These are phyloP conservation scores for Heliopora coerulea DNA, from an alignment of 92 coral and sea anemone species.

Conservation along the genomic window DNA sequence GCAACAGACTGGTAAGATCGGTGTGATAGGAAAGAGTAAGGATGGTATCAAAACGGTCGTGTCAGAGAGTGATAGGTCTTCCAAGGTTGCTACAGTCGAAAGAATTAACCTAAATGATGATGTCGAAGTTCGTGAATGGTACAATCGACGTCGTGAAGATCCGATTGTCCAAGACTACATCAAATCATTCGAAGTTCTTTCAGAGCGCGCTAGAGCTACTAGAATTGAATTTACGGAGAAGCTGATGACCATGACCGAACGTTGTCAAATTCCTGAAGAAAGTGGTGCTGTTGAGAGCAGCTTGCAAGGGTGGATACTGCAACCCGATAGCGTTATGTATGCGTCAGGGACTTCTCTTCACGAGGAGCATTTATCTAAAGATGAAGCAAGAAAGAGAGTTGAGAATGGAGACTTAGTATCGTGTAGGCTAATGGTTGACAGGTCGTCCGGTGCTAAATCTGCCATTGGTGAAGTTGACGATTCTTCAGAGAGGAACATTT, in stretches of 20 bases:
- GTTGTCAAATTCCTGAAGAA: conserved; percentile 13
- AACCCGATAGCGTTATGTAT: conserved; percentile 62
- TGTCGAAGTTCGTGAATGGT: conserved; percentile 79
- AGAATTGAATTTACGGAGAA: background rate
- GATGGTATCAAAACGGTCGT: background rate
- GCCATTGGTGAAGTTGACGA: conserved; percentile 65
- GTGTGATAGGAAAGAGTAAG: background rate
- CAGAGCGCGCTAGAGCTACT: conserved; percentile 22
- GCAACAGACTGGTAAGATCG: background rate
- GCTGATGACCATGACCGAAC: conserved; percentile 15
- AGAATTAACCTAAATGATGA: conserved; percentile 50
- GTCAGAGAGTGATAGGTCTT: conserved; percentile 1
- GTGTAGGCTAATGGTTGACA: conserved; percentile 61
- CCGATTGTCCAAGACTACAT: conserved; percentile 95
- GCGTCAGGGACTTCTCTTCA: conserved; percentile 49
- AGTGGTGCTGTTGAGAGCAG: conserved; percentile 8
- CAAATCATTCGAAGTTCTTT: conserved; percentile 66
- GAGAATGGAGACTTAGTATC: conserved; percentile 56
- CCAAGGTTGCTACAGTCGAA: conserved; percentile 2
- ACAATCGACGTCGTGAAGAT: conserved; percentile 75
- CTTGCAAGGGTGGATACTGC: conserved; percentile 68
- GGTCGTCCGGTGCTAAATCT: conserved; percentile 58
- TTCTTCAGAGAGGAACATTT: conserved; percentile 55
- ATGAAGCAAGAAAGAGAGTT: conserved; percentile 45
- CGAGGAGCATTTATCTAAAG: conserved; percentile 56